Conservation (phyloP, 2,797 vertebrate genomes). For the Bothrops alternatus region DNA sequence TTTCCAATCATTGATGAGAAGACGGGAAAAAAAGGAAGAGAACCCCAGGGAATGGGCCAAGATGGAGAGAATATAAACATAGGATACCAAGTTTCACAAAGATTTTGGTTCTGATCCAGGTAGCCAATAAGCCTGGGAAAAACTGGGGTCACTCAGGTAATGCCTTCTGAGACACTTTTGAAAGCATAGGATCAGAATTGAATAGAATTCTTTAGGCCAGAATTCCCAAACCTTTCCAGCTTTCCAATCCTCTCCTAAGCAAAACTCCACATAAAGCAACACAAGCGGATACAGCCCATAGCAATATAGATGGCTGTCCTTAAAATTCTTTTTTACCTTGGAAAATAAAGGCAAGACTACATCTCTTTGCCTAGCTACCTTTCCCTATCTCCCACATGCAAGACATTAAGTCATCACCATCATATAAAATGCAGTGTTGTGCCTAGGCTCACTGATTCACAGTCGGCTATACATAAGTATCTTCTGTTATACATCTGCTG, state of each 20-base stretch:
- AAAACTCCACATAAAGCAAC: not conserved
- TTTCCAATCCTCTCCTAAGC: not conserved
- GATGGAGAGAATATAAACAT: not conserved
- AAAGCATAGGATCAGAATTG: not conserved
- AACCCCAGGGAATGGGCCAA: not conserved
- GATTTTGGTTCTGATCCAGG: not conserved
- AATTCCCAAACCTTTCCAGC: not conserved
- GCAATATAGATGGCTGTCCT: not conserved
- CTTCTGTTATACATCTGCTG: slow-evolving; percentile 66
- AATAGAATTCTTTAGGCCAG: not conserved
- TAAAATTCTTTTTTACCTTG: not conserved
- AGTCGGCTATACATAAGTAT: slow-evolving; percentile 55
- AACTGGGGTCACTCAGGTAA: not conserved
- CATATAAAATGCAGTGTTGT: slow-evolving; percentile 24
- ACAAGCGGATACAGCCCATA: not conserved
- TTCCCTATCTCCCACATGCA: slow-evolving; percentile 22
- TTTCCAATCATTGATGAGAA: not conserved
- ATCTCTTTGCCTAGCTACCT: not conserved
- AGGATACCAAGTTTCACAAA: not conserved
- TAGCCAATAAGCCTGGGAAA: not conserved
- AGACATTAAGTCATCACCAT: slow-evolving; percentile 48
- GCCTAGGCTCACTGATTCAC: slow-evolving; percentile 55
- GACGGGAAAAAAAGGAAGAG: not conserved
- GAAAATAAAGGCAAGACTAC: not conserved
- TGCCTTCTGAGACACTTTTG: not conserved